Evolutionary conservation across 2,888 invertebrate species (phyloP), one percentile per base, ranked within the genome.

Genomic region (Dicyrtomina minuta): DNA sequence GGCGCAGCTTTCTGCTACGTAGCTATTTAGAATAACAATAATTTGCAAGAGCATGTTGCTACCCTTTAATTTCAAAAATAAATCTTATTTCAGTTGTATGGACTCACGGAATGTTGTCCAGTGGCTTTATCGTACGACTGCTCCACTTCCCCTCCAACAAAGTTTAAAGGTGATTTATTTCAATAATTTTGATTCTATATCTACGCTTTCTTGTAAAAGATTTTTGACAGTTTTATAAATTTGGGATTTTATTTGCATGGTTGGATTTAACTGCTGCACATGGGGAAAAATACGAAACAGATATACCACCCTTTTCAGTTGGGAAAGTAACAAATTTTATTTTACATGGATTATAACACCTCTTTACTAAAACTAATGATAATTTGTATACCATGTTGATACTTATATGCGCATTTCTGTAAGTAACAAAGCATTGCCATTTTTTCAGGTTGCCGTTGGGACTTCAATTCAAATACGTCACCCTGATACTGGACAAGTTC

Each of bases 381-480:
- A n/a, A n/a, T n/a, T n/a, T n/a, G n/a, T n/a, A n/a, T n/a, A n/a
- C n/a, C n/a, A n/a, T n/a, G n/a, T n/a, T n/a, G n/a, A n/a, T 33
- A n/a, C n/a, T 26, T 61, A 4, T 3, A n/a, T n/a, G n/a, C 15
- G 44, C 44, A 44, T 46, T 20, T 6, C 70, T 13, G 74, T 75
- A 10, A n/a, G n/a, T n/a, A n/a, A n/a, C n/a, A n/a, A n/a, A n/a
- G n/a, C n/a, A n/a, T n/a, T n/a, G n/a, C n/a, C n/a, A n/a, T n/a
- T n/a, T n/a, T n/a, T n/a, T n/a, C n/a, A n/a, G n/a, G n/a, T n/a
- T n/a, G n/a, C n/a, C n/a, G n/a, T n/a, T n/a, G 76, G 72, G 15
- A 70, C 73, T 1, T 26, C 80, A 27, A 80, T 81, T 43, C 84
- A 83, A 80, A 74, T 79, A 49, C 68, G 79, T 6, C 76, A 79